These are phyloP conservation scores for Pelochelys cantorii DNA, from an alignment of 2,797 vertebrate species.

Conservation along the genomic window DNA sequence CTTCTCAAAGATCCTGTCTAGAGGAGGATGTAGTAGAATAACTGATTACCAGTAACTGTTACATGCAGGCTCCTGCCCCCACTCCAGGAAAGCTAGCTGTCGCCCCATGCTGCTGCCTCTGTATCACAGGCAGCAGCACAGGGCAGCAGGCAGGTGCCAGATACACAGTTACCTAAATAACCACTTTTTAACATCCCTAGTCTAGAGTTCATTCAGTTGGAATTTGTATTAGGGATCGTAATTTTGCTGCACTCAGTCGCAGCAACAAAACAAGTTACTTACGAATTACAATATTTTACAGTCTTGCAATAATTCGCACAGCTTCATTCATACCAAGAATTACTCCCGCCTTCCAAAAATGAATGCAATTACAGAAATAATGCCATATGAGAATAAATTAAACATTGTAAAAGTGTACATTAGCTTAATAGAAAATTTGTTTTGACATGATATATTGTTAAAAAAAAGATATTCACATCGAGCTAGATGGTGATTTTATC, in stretches of 20 bases:
- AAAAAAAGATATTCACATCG: fast-evolving
- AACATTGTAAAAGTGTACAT: fast-evolving
- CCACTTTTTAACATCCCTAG: too few species aligned
- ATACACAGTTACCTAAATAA: too few species aligned
- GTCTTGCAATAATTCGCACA: neutral
- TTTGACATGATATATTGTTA: fast-evolving
- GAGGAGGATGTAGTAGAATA: too few species aligned
- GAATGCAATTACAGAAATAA: neutral
- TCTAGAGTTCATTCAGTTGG: neutral
- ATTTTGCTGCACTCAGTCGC: neutral
- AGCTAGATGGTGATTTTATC: neutral
- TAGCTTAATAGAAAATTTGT: neutral
- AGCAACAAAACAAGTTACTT: neutral
- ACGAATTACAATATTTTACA: neutral
- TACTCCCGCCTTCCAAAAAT: fast-evolving
- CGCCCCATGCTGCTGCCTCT: too few species aligned
- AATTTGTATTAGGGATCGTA: neutral
- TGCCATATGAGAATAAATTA: fast-evolving
- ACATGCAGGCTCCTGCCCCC: too few species aligned
- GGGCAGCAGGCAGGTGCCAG: too few species aligned
- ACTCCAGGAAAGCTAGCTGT: too few species aligned
- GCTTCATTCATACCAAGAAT: fast-evolving
- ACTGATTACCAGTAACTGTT: too few species aligned
- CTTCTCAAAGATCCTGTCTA: neutral
- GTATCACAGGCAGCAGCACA: too few species aligned